Percentiles rank a stretch among this genome's conserved stretches.
Conservation (phyloP, 2,797 vertebrate species). For the Xenopus petersii region DNA sequence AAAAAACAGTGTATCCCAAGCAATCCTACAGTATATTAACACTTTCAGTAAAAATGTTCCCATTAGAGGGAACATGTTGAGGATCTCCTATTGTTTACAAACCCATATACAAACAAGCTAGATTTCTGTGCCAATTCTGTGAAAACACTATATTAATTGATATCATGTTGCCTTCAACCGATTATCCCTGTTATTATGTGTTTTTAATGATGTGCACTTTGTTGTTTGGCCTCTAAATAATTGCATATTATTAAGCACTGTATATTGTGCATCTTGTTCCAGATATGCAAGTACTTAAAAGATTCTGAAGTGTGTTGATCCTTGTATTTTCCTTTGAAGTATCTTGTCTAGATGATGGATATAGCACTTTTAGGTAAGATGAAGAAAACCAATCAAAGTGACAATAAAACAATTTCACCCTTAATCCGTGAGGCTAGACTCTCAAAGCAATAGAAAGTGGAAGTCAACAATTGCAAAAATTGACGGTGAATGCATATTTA, state of each 20-base stretch:
- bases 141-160: no score
- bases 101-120: no score
- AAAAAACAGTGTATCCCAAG: no score
- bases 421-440: background rate
- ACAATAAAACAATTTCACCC: background rate
- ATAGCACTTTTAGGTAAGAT: background rate
- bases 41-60: no score
- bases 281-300: background rate
- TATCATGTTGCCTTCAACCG: background rate
- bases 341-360: slow-evolving; percentile 13
- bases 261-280: background rate
- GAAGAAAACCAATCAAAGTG: slow-evolving; percentile 2
- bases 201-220: background rate
- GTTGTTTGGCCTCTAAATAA: background rate
- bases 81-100: no score
- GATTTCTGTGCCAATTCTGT: no score
- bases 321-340: slow-evolving; percentile 17
- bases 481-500: no score
- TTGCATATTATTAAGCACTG: background rate
- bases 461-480: no score
- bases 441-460: no score
- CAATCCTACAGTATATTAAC: no score
- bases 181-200: slow-evolving; percentile 1
- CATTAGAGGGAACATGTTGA: no score
- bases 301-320: background rate